Base-by-base conservation (phyloP, 2,797 vertebrate species). In the Acomys russatus region DNA sequence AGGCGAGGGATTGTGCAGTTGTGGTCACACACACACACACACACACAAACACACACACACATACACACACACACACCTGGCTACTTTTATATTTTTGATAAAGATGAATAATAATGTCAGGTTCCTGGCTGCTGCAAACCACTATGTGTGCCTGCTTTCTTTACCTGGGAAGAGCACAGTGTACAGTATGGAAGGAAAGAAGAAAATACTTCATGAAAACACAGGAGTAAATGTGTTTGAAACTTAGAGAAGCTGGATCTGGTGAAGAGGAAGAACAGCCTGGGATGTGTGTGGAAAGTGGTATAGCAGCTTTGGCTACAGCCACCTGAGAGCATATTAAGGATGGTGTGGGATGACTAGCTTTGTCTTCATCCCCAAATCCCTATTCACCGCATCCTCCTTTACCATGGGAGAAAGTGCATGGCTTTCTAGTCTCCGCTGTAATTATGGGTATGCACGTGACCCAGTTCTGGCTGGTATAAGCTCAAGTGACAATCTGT, bases 321-420 rank as follows among this genome's bases (percentile, higher is more conserved):
- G 59, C 11, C 6, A 25, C 33, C 5, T 54, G 30, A 61, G 25
- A 23, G 3, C 0, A 7, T 10, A 0, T 3, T 5, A 15, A 18
- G 49, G 33, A 64, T 30, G 28, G 56, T 54, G 8, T 9, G 3
- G 2, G 0, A n/a, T 22, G 10, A 9, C 51, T 78, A 6, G 1
- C 35, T 86, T 6, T 22, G 7, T 38, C 18, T n/a, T 51, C 64
- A 22, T 23, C 49, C 64, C 14, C 30, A 83, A n/a, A 76, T 59
- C 51, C 15, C 59, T 59, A 3, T 14, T 18, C 88, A 54, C 22
- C 4, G 9, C 11, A 23, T 44, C 12, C 20, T 90, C 63, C 64
- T 78, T 35, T 33, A 9, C 25, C 51, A 2, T 23, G 64, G 77
- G 20, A 85, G 44, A 35, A 85, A 76, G 9, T 30, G 22, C 35